Evolutionary conservation across 2,113 vertebrate species (phyloP).

Genomic region (Melanostigma gelatinosum): DNA sequence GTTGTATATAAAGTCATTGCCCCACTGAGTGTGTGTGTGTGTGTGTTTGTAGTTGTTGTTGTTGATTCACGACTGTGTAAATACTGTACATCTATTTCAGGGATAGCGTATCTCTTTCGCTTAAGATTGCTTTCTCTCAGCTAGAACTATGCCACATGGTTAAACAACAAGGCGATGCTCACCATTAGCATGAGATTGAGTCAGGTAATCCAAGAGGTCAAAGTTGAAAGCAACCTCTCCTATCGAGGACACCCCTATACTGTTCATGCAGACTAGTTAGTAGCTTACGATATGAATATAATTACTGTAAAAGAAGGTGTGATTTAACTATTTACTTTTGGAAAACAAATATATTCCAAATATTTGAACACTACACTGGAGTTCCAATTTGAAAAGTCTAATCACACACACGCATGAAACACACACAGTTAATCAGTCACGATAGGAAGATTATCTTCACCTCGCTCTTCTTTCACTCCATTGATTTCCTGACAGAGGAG

Average conservation of each 20-base stretch:
- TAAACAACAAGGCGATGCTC: not conserved
- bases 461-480: constrained; percentile 50
- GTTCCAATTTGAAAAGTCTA: not conserved
- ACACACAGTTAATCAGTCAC: constrained; percentile 27
- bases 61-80: constrained; percentile 3
- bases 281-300: not conserved
- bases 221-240: not conserved
- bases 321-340: not conserved
- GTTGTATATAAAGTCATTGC: constrained; percentile 42
- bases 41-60: constrained; percentile 18
- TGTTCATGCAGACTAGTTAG: not conserved
- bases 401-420: not conserved
- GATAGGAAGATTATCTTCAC: constrained; percentile 43
- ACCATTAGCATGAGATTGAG: not conserved
- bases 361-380: not conserved
- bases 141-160: not conserved
- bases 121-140: not conserved
- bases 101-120: not conserved
- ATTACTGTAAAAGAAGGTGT: not conserved
- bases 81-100: not conserved
- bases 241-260: not conserved
- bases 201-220: not conserved
- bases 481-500: constrained; percentile 70
- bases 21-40: constrained; percentile 11
- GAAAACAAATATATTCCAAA: not conserved